A percentile compares a stretch with the other conserved stretches of the same genome.
These are phyloP conservation scores for Prionailurus viverrinus DNA, from an alignment of 2,113 vertebrate genomes.

Conservation along the genomic window DNA sequence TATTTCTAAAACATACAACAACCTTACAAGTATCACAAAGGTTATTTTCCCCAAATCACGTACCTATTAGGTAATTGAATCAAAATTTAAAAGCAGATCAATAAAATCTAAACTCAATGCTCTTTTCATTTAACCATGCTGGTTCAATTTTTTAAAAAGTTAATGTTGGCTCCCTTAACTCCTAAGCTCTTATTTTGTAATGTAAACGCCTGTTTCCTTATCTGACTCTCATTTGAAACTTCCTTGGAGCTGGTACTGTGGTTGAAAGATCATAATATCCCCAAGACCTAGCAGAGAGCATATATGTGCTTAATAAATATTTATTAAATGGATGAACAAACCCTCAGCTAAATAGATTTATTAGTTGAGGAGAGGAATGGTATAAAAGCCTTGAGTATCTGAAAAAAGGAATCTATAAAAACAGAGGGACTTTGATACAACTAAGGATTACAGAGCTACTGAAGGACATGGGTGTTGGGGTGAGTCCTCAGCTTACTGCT, in stretches of 20 bases:
- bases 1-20: slow-evolving; percentile 57
- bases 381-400: neutral
- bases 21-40: slow-evolving; percentile 9
- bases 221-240: slow-evolving; percentile 25
- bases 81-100: slow-evolving; percentile 18
- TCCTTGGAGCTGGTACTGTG: neutral
- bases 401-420: slow-evolving; percentile 37
- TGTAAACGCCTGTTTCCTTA: slow-evolving; percentile 17
- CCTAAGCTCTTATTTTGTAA: slow-evolving; percentile 49
- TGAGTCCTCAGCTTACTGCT: neutral
- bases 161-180: slow-evolving; percentile 41
- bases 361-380: neutral
- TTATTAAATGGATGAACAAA: slow-evolving; percentile 46
- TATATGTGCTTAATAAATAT: slow-evolving; percentile 31
- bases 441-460: neutral
- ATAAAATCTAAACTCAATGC: slow-evolving; percentile 45
- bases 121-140: slow-evolving; percentile 42
- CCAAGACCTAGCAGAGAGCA: slow-evolving; percentile 15
- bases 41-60: slow-evolving; percentile 40
- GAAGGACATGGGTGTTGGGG: neutral
- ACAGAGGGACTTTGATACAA: neutral
- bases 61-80: neutral
- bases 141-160: neutral
- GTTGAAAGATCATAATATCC: neutral
- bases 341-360: slow-evolving; percentile 42